Conservation (phyloP, 1,140 invertebrate species). For the Trachymyrmex cornetzi region DNA sequence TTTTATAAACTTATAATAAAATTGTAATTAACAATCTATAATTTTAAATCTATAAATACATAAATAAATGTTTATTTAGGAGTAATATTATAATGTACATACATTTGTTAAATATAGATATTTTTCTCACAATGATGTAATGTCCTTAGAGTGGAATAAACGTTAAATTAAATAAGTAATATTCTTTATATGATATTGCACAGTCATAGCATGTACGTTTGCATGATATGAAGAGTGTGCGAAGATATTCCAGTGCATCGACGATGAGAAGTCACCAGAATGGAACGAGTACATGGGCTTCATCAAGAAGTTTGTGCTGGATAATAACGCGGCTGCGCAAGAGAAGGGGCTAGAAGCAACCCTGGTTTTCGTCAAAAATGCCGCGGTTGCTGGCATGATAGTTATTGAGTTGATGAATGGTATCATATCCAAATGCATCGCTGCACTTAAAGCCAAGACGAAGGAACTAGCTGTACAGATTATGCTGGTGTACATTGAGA, state of each 20-base stretch:
- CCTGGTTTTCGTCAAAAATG: constrained; percentile 96
- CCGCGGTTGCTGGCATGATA: constrained; percentile 92
- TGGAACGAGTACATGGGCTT: constrained; percentile 96
- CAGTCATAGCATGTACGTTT: constrained; percentile 97
- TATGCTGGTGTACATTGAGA: constrained; percentile 97
- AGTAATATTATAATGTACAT: background rate
- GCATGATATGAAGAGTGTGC: constrained; percentile 96
- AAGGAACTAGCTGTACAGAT: constrained; percentile 96
- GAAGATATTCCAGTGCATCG: constrained; percentile 94
- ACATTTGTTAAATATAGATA: too few species aligned
- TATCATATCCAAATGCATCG: constrained; percentile 96
- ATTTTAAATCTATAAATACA: background rate
- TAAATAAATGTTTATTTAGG: background rate
- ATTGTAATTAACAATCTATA: background rate
- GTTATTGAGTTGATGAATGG: constrained; percentile 96
- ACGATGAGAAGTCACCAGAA: constrained; percentile 97
- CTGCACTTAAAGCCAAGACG: constrained; percentile 95
- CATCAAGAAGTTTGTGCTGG: constrained; percentile 98
- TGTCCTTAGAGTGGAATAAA: background rate
- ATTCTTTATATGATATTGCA: constrained; percentile 48
- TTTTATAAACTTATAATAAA: background rate
- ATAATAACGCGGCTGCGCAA: constrained; percentile 97
- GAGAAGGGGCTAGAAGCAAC: constrained; percentile 98
- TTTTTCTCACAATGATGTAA: too few species aligned
- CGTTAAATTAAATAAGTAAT: constrained; percentile 42